A percentile compares a stretch with the other conserved stretches of the same genome.
These are phyloP conservation scores for Chrysopa pallens DNA, from an alignment of 1,140 invertebrate genomes.

Conservation along the genomic window DNA sequence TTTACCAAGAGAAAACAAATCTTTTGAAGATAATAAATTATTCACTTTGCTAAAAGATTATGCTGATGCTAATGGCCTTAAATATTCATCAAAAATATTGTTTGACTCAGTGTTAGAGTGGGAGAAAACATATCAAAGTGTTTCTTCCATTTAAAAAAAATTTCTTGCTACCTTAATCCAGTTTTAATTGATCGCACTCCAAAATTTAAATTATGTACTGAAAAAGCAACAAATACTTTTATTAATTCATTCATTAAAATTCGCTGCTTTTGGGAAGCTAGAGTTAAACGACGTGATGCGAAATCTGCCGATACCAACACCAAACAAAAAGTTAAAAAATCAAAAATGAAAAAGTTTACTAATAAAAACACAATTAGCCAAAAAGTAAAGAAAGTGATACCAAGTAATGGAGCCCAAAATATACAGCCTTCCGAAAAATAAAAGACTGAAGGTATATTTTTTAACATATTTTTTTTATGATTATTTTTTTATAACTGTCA, in stretches of 20 bases:
- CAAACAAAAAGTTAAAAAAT: background rate
- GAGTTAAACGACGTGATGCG: background rate
- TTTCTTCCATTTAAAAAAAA: too few species aligned
- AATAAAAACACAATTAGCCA: background rate
- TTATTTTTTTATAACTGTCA: too few species aligned
- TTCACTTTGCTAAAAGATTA: background rate
- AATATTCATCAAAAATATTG: background rate
- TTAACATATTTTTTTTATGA: too few species aligned
- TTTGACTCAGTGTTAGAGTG: background rate
- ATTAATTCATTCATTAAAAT: background rate
- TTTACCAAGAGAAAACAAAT: too few species aligned
- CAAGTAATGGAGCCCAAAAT: too few species aligned
- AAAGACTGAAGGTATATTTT: too few species aligned
- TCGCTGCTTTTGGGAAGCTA: background rate
- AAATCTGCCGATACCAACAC: background rate
- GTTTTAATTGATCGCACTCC: background rate
- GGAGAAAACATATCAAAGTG: background rate
- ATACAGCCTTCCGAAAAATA: too few species aligned
- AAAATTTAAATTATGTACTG: background rate
- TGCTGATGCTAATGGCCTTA: background rate
- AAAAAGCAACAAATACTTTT: background rate
- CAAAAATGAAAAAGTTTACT: background rate
- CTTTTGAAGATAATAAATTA: background rate
- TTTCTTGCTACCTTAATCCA: background rate
- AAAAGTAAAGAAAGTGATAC: too few species aligned